Base-by-base conservation (phyloP, 2,797 vertebrate genomes). In the Fistularia commersonii region DNA sequence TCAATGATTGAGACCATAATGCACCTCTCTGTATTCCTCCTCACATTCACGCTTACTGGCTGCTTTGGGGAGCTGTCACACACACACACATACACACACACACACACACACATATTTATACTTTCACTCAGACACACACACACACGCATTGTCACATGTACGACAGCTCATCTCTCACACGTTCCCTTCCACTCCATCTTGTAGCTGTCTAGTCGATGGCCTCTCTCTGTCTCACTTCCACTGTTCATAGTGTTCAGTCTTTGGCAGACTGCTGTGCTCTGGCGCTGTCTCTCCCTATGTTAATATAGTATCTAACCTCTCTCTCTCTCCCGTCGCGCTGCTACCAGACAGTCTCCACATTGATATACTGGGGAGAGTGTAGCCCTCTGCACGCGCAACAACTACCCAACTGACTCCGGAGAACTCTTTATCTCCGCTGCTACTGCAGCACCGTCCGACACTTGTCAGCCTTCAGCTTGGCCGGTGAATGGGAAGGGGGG, bases 1-100 rank as follows among this genome's bases (percentile, higher is more conserved):
- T 90, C 90, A 86, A 90, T 90, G 87, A 90, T 86, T 82, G 87
- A 89, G 84, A 88, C 87, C 88, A 87, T 90, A 90, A 90, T 90
- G 88, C 80, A 80, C 82, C 81, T 88, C 85, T 86, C 84, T 90
- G 86, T 89, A 90, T 90, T 90, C 87, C 81, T 81, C 69, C 81
- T 90, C 89, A 90, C 89, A 90, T 87, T 88, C 86, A 80, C 50
- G 64, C 87, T 83, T 66, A 51, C 82, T 69, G 77, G 72, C 79
- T 61, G 78, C 83, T 85, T 77, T 80, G 76, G 84, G 80, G 76
- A 83, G 69, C 80, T 81, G 81, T 80, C 83, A 70, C 72, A 63
- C 61, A 53, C 64, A 45, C 52, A 14, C 64, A 49, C 67, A 62
- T 45, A 52, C 69, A 64, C 51, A 47, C 53, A 51, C 37, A 43